Base-by-base conservation (phyloP, 2,797 vertebrate genomes). In the Coregonus sp. region DNA sequence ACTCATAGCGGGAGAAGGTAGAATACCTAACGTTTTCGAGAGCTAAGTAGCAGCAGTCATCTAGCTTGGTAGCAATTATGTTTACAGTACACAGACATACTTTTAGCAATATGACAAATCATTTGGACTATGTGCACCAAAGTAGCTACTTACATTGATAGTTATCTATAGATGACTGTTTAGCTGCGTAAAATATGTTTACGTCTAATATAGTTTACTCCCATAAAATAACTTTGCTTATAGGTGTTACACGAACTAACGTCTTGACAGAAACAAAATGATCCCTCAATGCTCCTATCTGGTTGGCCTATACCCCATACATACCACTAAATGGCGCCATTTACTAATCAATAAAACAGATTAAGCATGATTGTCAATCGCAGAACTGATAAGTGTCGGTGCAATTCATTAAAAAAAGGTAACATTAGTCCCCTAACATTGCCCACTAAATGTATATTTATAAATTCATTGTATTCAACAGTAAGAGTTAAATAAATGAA, bases 81-180 rank as follows among this genome's bases (percentile, higher is more conserved):
- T 47, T 11, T 47, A 47, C 40, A 11, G 40, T 47, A 47, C 2
- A 47, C 40, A 47, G 40, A 47, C 40, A 47, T 47, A 47, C 9
- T 47, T 11, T 47, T 9, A 47, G 2, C 40, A 47, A 47, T 47
- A 47, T 47, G 0, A 47, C 40, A 47, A 0, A 29, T 2, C 66
- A 35, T 25, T 5, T 1, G 2, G 1, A 3, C n/a, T 29, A 4
- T 0, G 7, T 0, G 1, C 11, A 18, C 1, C 2, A 12, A 0
- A 12, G 0, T 0, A 11, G 40, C 40, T 47, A 76, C 84, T 89
- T 89, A 95, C 94, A 92, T 90, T 50, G 73, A 40, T 0, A 90
- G 47, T 75, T 78, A 87, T 72, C 84, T 88, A 70, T 88, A 87
- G 93, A 94, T 94, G 31, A 79, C 76, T 59, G 18, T 12, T 0